Evolutionary conservation across 2,888 invertebrate species (phyloP).

Genomic region (Eumerus sabulonum): DNA sequence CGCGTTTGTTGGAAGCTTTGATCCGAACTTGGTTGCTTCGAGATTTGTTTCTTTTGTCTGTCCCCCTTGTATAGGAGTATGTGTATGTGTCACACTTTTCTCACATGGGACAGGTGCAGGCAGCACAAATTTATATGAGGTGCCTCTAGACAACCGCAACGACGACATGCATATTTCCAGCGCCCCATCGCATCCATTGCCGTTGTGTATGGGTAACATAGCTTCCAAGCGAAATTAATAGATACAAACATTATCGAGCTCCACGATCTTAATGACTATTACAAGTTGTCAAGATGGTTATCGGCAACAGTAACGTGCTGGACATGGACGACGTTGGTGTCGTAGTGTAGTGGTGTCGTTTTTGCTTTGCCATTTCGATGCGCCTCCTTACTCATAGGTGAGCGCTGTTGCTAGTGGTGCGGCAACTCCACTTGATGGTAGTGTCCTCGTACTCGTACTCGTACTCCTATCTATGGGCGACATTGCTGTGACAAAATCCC

Average conservation of each 20-base stretch:
- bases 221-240: conserved; percentile 61
- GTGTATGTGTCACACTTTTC: conserved; percentile 58
- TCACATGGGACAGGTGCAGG: conserved; percentile 63
- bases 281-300: conserved; percentile 69
- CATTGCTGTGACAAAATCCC: conserved; percentile 41
- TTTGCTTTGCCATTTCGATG: conserved; percentile 21
- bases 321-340: conserved; percentile 53
- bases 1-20: conserved; percentile 45
- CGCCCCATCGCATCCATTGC: conserved; percentile 12
- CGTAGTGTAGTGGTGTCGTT: conserved; percentile 49
- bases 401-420: conserved; percentile 1
- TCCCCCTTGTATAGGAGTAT: conserved; percentile 32
- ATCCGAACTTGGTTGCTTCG: conserved; percentile 40
- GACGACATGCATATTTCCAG: conserved; percentile 1
- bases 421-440: background rate
- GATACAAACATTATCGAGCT: conserved; percentile 67
- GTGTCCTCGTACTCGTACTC: conserved; percentile 6
- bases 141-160: conserved; percentile 34
- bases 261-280: conserved; percentile 69
- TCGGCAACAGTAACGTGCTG: conserved; percentile 67
- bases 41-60: conserved; percentile 11
- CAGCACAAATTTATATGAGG: conserved; percentile 66
- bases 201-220: conserved; percentile 6
- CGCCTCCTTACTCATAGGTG: conserved; percentile 14
- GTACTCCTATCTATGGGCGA: conserved; percentile 35